Evolutionary conservation across 2,797 vertebrate genomes (phyloP), one percentile per base, ranked within the genome.

Genomic region (Crocidura indochinensis): DNA sequence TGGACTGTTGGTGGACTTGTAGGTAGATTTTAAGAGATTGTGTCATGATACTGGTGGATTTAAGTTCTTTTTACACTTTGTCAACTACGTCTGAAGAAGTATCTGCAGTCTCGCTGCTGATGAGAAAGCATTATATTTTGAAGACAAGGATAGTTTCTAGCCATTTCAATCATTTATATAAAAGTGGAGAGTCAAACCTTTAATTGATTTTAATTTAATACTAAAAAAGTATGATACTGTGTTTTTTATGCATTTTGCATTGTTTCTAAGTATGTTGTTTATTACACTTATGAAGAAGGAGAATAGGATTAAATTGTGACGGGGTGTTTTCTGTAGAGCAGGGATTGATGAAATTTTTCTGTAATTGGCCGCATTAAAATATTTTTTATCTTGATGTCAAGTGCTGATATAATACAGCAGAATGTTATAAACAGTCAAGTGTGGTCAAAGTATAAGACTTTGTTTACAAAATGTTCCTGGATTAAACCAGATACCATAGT

Each of bases 281-380:
- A 8, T 8, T 90, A 62, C 6, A 20, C 15, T 78, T 87, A 14
- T 80, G 26, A 89, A 85, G 24, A 38, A 85, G 9, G 27, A 67
- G 89, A 92, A 56, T 71, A 60, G 19, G 90, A 83, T 88, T 88
- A 86, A 56, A 60, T 65, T 79, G 3, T 64, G 72, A 60, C 7
- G 69, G 6, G 17, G 89, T 85, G 11, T 76, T 85, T 93, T 84
- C 14, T 84, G 27, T 64, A 77, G 51, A 82, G 15, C 53, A 62
- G 65, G 22, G 1, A 8, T 69, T 90, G 44, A 27, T 46, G 89
- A 31, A 83, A 27, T 71, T 84, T 82, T 78, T 64, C 64, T 72
- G 0, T 84, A 62, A 84, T 81, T 38, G 5, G 29, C 26, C 53
- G 27, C 26, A 7, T 60, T 71, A 49, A 79, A 74, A 90, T 74